Evolutionary conservation across 2,797 vertebrate genomes (phyloP).

Genomic region (Brachymystax lenok): DNA sequence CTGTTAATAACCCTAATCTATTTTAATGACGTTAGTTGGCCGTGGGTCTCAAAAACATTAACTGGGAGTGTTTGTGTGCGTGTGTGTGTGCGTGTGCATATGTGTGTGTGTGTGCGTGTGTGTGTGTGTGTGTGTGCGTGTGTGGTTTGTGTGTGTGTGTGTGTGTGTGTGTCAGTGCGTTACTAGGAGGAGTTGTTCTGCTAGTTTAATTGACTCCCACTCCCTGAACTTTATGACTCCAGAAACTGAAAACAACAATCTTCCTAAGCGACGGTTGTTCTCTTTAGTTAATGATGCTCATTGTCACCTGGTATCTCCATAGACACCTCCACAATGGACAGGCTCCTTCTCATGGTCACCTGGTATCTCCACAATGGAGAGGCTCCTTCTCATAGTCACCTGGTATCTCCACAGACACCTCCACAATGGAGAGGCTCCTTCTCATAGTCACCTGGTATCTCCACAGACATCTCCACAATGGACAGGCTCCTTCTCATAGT

Average conservation of each 20-base stretch:
- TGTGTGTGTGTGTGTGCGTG: too few species aligned
- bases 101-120: conserved; percentile 15
- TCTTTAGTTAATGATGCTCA: conserved; percentile 21
- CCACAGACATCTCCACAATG: neutral
- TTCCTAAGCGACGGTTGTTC: neutral
- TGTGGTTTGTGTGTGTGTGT: conserved; percentile 16
- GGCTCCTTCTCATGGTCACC: too few species aligned
- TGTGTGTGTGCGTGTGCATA: conserved; percentile 11
- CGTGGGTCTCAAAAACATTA: neutral
- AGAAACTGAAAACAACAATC: conserved; percentile 26
- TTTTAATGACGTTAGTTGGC: neutral
- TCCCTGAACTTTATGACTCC: conserved; percentile 29
- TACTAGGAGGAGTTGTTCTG: conserved; percentile 16
- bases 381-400: too few species aligned
- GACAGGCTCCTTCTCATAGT: neutral
- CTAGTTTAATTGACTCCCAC: conserved; percentile 23
- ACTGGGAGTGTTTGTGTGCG: neutral
- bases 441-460: conserved; percentile 29
- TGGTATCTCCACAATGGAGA: too few species aligned
- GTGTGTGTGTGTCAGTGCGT: conserved; percentile 22
- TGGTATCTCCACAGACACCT: too few species aligned
- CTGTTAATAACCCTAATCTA: neutral
- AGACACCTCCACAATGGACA: too few species aligned
- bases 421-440: too few species aligned
- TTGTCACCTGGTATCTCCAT: too few species aligned